Evolutionary conservation across 1,140 invertebrate genomes (phyloP), one percentile per base, ranked within the genome.

Genomic region (Macrotrachela quadricornifera): DNA sequence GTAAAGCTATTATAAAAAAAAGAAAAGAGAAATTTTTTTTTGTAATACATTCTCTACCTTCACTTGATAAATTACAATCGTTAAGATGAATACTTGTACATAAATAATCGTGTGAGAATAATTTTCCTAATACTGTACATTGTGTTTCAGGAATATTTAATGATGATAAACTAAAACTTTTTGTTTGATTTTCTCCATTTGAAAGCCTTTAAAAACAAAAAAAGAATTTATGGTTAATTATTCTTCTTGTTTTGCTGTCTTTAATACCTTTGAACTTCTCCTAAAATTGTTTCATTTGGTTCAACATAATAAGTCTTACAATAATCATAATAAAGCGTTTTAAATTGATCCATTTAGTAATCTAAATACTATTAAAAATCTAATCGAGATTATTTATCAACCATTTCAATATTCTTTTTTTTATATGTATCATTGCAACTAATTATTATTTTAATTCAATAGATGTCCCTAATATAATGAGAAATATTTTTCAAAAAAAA

Each of bases 61-160:
- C 63, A 56, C 64, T 64, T 53, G 60, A 60, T 0, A 69, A 58
- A 62, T 64, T 66, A 46, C 65, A 69, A 57, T 69, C 67, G 54
- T 65, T 60, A 59, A 69, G 62, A 45, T 62, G 61, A n/a, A 63
- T 56, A 48, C 65, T 63, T 36, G 57, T 41, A 56, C 67, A 66
- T 21, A 56, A 61, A 44, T 62, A 57, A 44, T 69, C 65, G 46
- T 61, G 59, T 40, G 63, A 57, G n/a, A 69, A 51, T 18, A 64
- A 55, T 50, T 67, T 67, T 6, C 62, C 62, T 0, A 69, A 56
- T 11, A 66, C 59, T 45, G 62, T 59, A 59, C 65, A 69, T 38
- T 64, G 65, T 51, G 67, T 63, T n/a, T 62, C 58, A n/a, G 62
- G 59, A 43, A 69, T 50, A 56, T 63, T 64, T 48, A 62, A 61